These are phyloP conservation scores for Phalera bucephala DNA, from an alignment of 2,888 invertebrate species.

Conservation along the genomic window DNA sequence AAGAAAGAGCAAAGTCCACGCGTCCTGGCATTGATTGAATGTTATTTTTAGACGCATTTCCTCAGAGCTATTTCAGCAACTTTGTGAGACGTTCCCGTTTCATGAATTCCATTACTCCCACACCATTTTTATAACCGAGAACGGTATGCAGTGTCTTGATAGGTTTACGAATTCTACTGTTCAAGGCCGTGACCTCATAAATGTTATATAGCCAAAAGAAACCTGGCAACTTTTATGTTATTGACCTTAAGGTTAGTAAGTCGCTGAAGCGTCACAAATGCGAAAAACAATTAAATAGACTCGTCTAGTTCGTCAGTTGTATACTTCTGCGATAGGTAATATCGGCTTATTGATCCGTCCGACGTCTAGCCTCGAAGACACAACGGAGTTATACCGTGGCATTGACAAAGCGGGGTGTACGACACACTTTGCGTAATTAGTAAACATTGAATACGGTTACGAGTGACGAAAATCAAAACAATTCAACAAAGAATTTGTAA, in stretches of 20 bases:
- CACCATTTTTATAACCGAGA: slow-evolving; percentile 25
- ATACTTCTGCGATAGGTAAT: slow-evolving; percentile 9
- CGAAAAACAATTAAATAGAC: slow-evolving; percentile 24
- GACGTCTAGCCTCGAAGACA: slow-evolving; percentile 22
- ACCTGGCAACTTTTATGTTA: slow-evolving; percentile 35
- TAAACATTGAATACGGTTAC: slow-evolving; percentile 30
- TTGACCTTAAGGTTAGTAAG: slow-evolving; percentile 35
- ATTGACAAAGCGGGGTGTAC: slow-evolving; percentile 35
- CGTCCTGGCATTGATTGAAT: slow-evolving; percentile 24
- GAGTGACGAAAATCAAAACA: slow-evolving; percentile 32
- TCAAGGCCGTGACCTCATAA: slow-evolving; percentile 39
- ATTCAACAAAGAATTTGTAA: slow-evolving; percentile 7
- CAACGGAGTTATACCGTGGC: slow-evolving; percentile 2
- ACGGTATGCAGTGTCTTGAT: slow-evolving; percentile 10
- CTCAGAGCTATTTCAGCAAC: slow-evolving; percentile 26
- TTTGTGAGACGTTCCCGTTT: slow-evolving; percentile 14
- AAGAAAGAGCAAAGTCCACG: slow-evolving; percentile 49
- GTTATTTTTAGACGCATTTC: slow-evolving; percentile 38
- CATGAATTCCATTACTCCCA: slow-evolving; percentile 23
- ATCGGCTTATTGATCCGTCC: slow-evolving; percentile 8
- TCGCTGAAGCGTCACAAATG: slow-evolving; percentile 51
- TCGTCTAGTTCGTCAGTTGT: too few relatives aligned
- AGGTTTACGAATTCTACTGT: too few relatives aligned
- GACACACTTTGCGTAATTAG: slow-evolving; percentile 27
- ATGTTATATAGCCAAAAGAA: slow-evolving; percentile 30